Conservation (phyloP, 2,113 vertebrate species). For the Burhinus bistriatus region DNA sequence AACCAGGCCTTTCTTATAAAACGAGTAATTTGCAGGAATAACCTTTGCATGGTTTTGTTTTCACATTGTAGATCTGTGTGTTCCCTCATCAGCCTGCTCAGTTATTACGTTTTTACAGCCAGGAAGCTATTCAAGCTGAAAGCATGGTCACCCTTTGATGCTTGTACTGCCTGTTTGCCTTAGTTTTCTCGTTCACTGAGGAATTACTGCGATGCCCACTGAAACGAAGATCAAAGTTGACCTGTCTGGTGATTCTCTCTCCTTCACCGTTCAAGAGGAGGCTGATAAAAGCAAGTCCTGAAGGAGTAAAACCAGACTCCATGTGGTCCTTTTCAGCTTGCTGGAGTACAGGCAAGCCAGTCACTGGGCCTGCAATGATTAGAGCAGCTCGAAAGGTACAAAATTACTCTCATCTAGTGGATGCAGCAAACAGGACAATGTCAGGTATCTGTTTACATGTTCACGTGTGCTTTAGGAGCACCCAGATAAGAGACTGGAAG, state of each 20-base stretch:
- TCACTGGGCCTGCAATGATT: not conserved
- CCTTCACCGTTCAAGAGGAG: too few species aligned
- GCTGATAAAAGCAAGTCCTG: not conserved
- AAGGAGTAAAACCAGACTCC: not conserved
- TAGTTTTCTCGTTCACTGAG: too few species aligned
- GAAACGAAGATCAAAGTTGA: too few species aligned
- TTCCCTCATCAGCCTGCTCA: too few species aligned
- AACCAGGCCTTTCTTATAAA: not conserved
- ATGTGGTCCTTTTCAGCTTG: not conserved
- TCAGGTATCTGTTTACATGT: not conserved
- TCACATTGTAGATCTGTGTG: not conserved
- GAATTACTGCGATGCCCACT: too few species aligned
- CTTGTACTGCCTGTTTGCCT: too few species aligned
- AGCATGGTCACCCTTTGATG: too few species aligned
- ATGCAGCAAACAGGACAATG: not conserved
- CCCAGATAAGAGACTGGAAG: not conserved
- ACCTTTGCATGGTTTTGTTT: not conserved
- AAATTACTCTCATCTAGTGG: not conserved
- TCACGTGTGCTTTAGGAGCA: not conserved
- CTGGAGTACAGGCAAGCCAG: not conserved
- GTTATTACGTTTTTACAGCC: too few species aligned
- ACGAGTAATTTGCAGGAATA: not conserved
- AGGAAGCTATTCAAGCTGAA: too few species aligned
- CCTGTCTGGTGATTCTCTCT: too few species aligned
- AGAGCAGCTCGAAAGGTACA: not conserved